phyloP scores from a whole-genome alignment of 2,888 invertebrate species.

The Mellilla xanthometata region DNA sequence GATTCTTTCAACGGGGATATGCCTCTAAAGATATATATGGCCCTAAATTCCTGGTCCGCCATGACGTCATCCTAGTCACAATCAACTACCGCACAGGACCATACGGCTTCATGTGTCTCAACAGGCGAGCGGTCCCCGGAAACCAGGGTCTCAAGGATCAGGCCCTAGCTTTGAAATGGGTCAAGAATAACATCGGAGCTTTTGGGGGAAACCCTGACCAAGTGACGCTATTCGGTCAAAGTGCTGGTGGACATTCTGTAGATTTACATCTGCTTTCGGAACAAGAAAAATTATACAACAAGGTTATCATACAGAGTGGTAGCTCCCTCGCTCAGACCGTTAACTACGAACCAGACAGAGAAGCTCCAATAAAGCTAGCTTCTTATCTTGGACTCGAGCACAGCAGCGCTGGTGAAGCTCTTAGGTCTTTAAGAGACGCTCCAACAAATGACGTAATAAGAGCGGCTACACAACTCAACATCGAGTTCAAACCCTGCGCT shows the following conservation, averaged over 20 bases:
- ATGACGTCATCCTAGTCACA: slow-evolving; percentile 52
- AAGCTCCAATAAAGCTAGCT: slow-evolving; percentile 44
- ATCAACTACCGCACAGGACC: slow-evolving; percentile 54
- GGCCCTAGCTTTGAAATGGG: slow-evolving; percentile 50
- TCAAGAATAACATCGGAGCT: slow-evolving; percentile 50
- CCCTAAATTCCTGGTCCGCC: slow-evolving; percentile 48
- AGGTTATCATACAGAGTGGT: slow-evolving; percentile 52
- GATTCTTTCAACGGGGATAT: slow-evolving; percentile 41
- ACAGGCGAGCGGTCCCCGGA: slow-evolving; percentile 48
- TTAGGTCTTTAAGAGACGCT: slow-evolving; percentile 37
- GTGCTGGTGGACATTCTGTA: slow-evolving; percentile 51
- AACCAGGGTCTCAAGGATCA: slow-evolving; percentile 64
- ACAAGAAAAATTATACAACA: slow-evolving; percentile 43
- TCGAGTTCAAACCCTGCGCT: slow-evolving; percentile 47
- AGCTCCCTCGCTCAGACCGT: slow-evolving; percentile 38
- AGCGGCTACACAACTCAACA: slow-evolving; percentile 32
- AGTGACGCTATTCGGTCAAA: slow-evolving; percentile 52
- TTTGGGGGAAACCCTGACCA: slow-evolving; percentile 54
- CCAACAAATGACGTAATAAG: slow-evolving; percentile 36
- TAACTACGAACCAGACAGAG: slow-evolving; percentile 37
- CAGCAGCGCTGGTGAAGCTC: slow-evolving; percentile 37
- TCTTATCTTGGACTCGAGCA: slow-evolving; percentile 37
- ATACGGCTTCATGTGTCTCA: slow-evolving; percentile 61
- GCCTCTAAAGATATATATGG: slow-evolving; percentile 37
- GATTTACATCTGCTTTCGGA: slow-evolving; percentile 50